Evolutionary conservation across 2,113 vertebrate species (phyloP), one percentile per base, ranked within the genome.

Genomic region (Anolis carolinensis): DNA sequence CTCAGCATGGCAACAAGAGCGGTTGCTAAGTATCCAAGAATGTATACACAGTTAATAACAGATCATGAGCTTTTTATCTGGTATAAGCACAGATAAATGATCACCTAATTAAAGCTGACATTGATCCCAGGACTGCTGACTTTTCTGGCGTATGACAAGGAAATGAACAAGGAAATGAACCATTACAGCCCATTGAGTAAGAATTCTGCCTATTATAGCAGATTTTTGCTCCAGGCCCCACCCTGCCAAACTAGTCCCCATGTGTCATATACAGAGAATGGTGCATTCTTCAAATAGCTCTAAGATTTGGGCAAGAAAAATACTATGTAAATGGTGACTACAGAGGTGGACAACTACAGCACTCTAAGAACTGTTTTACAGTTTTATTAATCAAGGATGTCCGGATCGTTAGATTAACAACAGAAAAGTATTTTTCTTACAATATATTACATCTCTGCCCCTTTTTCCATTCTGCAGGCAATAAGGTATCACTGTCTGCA

Each of bases 41-140:
- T 91, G 50, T 87, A 86, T 68, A 76, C 82, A 83, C 73, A 85
- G 63, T 70, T 88, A 90, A 88, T 68, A 4, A 85, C 34, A 86
- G 76, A 83, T 25, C 86, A 86, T 89, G 73, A 67, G 82, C 34
- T 89, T 59, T 92, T 93, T 91, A 81, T 87, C 89, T 86, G 83
- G 59, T 80, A 39, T 63, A 87, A 90, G 65, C 67, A 20, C 70
- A 78, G 87, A 93, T 93, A 94, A 90, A 86, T 81, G 55, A 86
- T 65, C 34, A 27, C 83, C 77, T 83, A 92, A 93, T 93, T 94
- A 93, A 93, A 92, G 87, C 67, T 87, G 73, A 93, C 91, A 92
- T 93, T 48, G 85, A 79, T 72, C 83, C 84, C n/a, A n/a, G 55
- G 0, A 3, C 48, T 76, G 16, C 73, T 67, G 68, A 7, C 83